These are phyloP conservation scores for Papilio polytes DNA, from an alignment of 1,140 invertebrate species.

Conservation along the genomic window DNA sequence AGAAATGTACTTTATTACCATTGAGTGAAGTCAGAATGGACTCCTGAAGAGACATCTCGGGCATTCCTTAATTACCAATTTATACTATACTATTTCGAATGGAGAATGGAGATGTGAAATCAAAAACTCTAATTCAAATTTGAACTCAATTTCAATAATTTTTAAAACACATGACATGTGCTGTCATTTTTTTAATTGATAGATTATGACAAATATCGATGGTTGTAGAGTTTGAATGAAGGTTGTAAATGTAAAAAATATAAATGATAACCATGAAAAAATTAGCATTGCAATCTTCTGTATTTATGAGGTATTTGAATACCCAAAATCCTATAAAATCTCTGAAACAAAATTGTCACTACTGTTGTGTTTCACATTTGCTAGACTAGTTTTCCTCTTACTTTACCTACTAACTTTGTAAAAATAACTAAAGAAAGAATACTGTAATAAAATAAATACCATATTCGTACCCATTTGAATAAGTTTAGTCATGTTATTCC, in stretches of 20 bases:
- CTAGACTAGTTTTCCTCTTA: no score
- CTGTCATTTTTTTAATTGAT: constrained; percentile 43
- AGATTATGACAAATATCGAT: neutral
- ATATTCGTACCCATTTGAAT: constrained; percentile 71
- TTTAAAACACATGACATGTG: neutral
- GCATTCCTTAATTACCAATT: constrained; percentile 52
- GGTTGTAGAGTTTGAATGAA: neutral
- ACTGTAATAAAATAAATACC: neutral
- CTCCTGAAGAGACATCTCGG: constrained; percentile 69
- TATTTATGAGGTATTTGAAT: no score
- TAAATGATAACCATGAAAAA: no score
- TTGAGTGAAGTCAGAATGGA: constrained; percentile 73
- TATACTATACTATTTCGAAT: constrained; percentile 2
- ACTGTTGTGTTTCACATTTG: no score
- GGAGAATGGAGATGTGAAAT: constrained; percentile 32
- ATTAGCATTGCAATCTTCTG: no score
- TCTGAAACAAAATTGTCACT: no score
- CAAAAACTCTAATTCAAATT: constrained; percentile 33
- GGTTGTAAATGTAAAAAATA: neutral
- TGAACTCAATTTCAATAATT: constrained; percentile 31
- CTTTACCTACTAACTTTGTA: neutral
- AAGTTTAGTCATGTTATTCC: constrained; percentile 72
- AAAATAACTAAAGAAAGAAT: neutral
- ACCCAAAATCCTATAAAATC: neutral
- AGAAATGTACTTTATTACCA: constrained; percentile 53